phyloP scores from a whole-genome alignment of 1,140 invertebrate species.

The Anoplolepis gracilipes region DNA sequence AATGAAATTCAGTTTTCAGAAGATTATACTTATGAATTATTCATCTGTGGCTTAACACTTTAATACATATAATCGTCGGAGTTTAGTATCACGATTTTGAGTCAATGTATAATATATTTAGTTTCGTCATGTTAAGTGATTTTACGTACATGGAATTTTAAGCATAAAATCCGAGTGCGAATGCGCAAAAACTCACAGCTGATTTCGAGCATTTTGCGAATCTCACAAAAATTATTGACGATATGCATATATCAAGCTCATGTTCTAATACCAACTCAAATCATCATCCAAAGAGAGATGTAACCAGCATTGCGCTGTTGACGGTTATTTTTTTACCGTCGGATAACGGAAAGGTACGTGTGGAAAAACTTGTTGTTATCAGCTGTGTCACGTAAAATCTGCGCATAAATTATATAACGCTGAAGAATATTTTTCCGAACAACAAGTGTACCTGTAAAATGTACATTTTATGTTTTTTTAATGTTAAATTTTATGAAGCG shows the following conservation, averaged over 20 bases:
- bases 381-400: neutral
- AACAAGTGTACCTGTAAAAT: neutral
- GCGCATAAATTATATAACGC: neutral
- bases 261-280: neutral
- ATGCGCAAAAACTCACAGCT: neutral
- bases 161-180: neutral
- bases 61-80: neutral
- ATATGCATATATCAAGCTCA: neutral
- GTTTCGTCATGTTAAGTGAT: neutral
- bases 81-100: neutral
- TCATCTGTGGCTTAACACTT: neutral
- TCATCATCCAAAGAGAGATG: neutral
- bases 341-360: neutral
- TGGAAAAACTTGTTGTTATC: neutral
- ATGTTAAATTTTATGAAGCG: neutral
- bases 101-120: neutral
- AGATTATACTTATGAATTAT: constrained; percentile 15
- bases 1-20: neutral
- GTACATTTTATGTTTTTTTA: too few species aligned
- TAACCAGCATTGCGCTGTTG: neutral
- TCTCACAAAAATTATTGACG: constrained; percentile 1
- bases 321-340: constrained; percentile 5
- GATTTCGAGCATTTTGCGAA: neutral
- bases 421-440: neutral
- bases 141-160: constrained; percentile 18